Evolutionary conservation across 1,140 invertebrate species (phyloP), one percentile per base, ranked within the genome.

Genomic region (Drosophila truncata): DNA sequence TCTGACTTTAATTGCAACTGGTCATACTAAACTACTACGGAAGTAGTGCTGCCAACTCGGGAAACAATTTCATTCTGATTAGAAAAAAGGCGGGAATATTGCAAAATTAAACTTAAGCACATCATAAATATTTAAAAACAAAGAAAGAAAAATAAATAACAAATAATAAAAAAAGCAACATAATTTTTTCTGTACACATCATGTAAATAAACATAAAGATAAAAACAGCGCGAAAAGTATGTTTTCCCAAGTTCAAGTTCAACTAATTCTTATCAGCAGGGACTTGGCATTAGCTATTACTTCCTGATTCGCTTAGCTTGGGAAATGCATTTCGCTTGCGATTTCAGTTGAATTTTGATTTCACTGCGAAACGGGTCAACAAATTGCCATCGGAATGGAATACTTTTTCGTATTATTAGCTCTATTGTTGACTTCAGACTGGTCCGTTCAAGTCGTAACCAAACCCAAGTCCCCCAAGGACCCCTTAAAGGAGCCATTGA

Each of bases 281-380:
- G n/a, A 27, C 39, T 58, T 42, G 39, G 31, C 35, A 31, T 31
- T 39, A 44, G 52, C 47, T 62, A 23, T 35, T n/a, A 20, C 23
- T 76, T 76, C 72, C 73, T 65, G 46, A 76, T 44, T 50, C 14
- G 33, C 35, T 18, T 23, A 72, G 29, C 54, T 71, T 39, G 16
- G 42, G 16, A 27, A 54, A 41, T 72, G 52, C 44, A 72, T 27
- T 72, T 73, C 67, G 54, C 52, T 50, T 59, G 37, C 35, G 29
- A 61, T 77, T 77, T 78, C 73, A 78, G 63, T 78, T 67, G 7
- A 37, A 57, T 50, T 77, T 69, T 20, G 18, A 55, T 41, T 27
- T 33, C 7, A 20, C 11, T 25, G 47, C 20, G 31, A 27, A 54
- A 14, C 42, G 16, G 73, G 16, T 67, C 10, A 9, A 20, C n/a